phyloP scores from a whole-genome alignment of 2,113 vertebrate species.

The Sinocyclocheilus maitianheensis region DNA sequence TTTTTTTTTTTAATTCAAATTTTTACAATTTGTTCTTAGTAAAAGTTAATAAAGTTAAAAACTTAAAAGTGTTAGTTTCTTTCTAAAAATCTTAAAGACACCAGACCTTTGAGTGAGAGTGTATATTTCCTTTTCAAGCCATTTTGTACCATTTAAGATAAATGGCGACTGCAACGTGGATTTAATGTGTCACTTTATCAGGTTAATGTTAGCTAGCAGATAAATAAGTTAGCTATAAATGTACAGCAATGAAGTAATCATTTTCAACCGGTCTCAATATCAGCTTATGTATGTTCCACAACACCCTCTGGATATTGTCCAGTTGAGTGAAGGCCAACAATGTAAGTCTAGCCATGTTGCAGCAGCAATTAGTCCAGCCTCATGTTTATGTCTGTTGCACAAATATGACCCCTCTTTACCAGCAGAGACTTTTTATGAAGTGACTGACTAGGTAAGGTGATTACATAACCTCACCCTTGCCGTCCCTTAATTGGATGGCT shows the following conservation, averaged over 20 bases:
- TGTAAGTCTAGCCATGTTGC: background rate
- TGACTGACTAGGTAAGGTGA: background rate
- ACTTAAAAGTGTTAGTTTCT: background rate
- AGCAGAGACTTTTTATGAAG: background rate
- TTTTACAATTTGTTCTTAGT: background rate
- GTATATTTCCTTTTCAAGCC: background rate
- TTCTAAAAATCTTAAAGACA: background rate
- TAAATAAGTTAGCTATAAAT: conserved; percentile 27
- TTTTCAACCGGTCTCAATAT: background rate
- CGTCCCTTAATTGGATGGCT: background rate
- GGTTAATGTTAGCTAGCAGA: background rate
- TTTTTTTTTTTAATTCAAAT: background rate
- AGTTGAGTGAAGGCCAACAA: conserved; percentile 5
- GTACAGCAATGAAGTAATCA: background rate
- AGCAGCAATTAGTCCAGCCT: conserved; percentile 7
- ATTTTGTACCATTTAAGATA: background rate
- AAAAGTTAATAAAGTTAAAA: too few relatives aligned
- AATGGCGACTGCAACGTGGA: background rate
- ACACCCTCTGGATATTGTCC: conserved; percentile 1
- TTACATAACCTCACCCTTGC: background rate
- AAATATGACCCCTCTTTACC: conserved; percentile 17
- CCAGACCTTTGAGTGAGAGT: background rate
- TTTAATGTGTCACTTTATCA: conserved; percentile 9
- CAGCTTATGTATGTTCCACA: background rate
- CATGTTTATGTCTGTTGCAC: conserved; percentile 19